Percentiles rank a stretch among this genome's conserved stretches.
These are phyloP conservation scores for Megaceryle maxima DNA, from an alignment of 2,113 vertebrate species.

Conservation along the genomic window DNA sequence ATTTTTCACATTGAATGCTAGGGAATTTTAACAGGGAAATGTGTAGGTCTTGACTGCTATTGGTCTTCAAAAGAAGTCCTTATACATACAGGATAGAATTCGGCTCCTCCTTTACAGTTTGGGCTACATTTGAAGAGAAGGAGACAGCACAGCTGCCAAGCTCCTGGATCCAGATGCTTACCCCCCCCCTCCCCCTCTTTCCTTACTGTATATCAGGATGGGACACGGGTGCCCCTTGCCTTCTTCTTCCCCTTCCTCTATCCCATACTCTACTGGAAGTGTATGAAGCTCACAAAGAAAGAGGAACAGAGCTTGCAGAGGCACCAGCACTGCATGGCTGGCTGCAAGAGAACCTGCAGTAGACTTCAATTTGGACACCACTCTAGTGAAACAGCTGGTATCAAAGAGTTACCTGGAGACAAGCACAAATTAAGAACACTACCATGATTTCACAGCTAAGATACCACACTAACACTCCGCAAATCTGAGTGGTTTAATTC, in stretches of 20 bases:
- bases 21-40: background rate
- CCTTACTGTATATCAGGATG: background rate
- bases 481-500: background rate
- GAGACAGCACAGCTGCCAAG: background rate
- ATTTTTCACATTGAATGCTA: background rate
- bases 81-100: background rate
- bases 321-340: background rate
- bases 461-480: background rate
- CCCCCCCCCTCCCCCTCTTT: background rate
- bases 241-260: background rate
- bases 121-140: background rate
- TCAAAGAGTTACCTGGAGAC: background rate
- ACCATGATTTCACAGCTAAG: background rate
- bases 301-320: background rate
- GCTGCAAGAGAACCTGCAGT: background rate
- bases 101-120: background rate
- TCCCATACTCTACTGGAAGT: background rate
- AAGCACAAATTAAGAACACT: background rate
- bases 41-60: accelerated
- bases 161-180: background rate
- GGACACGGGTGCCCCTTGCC: background rate
- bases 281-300: background rate
- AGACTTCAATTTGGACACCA: background rate
- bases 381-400: background rate
- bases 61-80: background rate